These are phyloP conservation scores for Tachuris rubrigastra DNA, from an alignment of 2,113 vertebrate genomes.

Conservation along the genomic window DNA sequence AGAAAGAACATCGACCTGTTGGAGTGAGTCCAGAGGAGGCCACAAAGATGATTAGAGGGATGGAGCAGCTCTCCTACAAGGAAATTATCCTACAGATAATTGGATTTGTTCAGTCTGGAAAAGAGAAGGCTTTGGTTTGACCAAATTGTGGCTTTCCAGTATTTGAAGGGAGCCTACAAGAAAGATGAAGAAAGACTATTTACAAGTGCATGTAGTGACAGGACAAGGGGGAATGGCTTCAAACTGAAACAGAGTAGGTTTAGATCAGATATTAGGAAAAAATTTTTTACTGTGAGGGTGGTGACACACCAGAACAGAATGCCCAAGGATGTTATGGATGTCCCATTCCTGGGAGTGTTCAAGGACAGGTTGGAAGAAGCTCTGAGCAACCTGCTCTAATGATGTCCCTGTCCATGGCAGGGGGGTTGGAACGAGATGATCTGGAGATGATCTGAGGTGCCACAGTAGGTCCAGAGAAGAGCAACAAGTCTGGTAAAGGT, in stretches of 20 bases:
- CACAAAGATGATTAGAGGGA: background rate
- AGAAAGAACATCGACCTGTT: background rate
- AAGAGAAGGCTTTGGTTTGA: background rate
- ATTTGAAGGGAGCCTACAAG: background rate
- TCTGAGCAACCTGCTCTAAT: background rate
- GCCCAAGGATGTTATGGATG: background rate
- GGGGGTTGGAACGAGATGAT: background rate
- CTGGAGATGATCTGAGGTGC: too few species aligned
- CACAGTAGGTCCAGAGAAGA: too few species aligned
- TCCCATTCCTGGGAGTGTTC: background rate
- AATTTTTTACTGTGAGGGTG: background rate
- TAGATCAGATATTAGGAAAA: background rate
- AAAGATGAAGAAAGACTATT: background rate
- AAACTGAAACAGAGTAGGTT: background rate
- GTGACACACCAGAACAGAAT: background rate
- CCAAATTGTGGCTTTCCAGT: background rate
- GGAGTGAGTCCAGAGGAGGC: background rate
- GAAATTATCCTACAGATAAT: background rate
- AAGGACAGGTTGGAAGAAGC: background rate
- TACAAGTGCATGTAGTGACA: background rate
- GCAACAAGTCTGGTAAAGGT: too few species aligned
- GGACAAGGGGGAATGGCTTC: background rate
- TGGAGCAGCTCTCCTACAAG: background rate
- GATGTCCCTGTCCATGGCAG: background rate
- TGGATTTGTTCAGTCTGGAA: background rate